phyloP scores from a whole-genome alignment of 2,888 invertebrate species.

The Synergus gifuensis region DNA sequence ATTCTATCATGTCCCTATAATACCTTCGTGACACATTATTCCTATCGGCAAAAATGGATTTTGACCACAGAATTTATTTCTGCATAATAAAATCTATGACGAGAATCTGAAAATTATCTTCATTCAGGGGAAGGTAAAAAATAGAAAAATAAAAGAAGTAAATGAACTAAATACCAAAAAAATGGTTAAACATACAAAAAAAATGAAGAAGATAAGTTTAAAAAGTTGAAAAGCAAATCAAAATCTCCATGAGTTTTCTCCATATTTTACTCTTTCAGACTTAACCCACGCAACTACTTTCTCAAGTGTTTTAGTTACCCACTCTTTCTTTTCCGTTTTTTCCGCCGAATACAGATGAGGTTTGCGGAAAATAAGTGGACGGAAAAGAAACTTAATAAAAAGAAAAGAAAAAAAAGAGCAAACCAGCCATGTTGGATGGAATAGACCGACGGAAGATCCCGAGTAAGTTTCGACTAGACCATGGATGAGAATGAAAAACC shows the following conservation, averaged over 20 bases:
- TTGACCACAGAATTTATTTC: background rate
- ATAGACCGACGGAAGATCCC: slow-evolving; percentile 4
- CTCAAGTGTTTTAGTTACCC: slow-evolving; percentile 16
- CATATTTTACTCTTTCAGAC: background rate
- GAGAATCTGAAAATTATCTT: background rate
- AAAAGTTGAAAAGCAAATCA: slow-evolving; percentile 7
- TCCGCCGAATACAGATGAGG: slow-evolving; percentile 34
- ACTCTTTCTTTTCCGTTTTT: slow-evolving; percentile 29
- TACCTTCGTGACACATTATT: slow-evolving; percentile 22
- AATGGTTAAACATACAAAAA: background rate
- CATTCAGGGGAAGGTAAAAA: background rate
- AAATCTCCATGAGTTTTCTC: slow-evolving; percentile 9
- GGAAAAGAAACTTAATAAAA: slow-evolving; percentile 31
- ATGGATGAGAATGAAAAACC: slow-evolving; percentile 5
- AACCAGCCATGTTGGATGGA: slow-evolving; percentile 15
- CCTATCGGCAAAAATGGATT: background rate
- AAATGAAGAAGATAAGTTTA: background rate
- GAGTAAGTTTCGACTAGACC: background rate
- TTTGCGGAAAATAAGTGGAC: slow-evolving; percentile 34
- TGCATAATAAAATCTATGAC: background rate
- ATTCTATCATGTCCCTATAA: slow-evolving; percentile 25
- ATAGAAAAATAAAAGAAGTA: background rate
- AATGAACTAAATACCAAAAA: background rate
- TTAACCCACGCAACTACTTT: slow-evolving; percentile 21
- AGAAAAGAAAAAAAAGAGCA: background rate